Evolutionary conservation across 2,113 vertebrate species (phyloP).

Genomic region (Cyprinus carpio): DNA sequence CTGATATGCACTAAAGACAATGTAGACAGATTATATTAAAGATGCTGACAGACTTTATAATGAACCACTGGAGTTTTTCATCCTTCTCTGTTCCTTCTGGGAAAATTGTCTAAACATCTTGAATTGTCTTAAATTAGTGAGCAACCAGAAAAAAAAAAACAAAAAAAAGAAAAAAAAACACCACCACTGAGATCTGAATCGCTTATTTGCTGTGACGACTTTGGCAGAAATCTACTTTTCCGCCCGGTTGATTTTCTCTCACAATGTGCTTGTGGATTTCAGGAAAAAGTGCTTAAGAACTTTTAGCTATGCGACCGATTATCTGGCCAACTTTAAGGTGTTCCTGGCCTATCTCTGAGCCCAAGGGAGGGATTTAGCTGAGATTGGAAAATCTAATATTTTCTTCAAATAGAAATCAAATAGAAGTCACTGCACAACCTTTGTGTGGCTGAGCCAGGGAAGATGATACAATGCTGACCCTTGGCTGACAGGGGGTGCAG

Average conservation of each 20-base stretch:
- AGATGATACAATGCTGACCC: slow-evolving; percentile 56
- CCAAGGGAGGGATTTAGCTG: slow-evolving; percentile 65
- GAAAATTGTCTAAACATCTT: slow-evolving; percentile 56
- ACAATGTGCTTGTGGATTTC: slow-evolving; percentile 53
- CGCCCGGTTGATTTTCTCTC: slow-evolving; percentile 34
- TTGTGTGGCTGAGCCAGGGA: slow-evolving; percentile 49
- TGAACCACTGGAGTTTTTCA: slow-evolving; percentile 30
- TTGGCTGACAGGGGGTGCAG: slow-evolving; percentile 42
- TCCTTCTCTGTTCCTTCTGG: slow-evolving; percentile 4
- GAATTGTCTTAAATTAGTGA: slow-evolving; percentile 64
- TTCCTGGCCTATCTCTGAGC: slow-evolving; percentile 63
- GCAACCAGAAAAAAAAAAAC: slow-evolving; percentile 53
- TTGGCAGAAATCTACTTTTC: slow-evolving; percentile 57
- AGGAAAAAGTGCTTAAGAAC: slow-evolving; percentile 56
- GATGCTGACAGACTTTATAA: slow-evolving; percentile 37
- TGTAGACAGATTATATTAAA: slow-evolving; percentile 38
- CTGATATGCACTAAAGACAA: slow-evolving; percentile 20
- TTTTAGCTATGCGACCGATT: slow-evolving; percentile 65
- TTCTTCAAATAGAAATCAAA: slow-evolving; percentile 66
- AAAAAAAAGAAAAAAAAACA: neutral
- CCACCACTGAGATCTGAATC: slow-evolving; percentile 58
- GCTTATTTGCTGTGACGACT: slow-evolving; percentile 60
- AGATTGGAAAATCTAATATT: slow-evolving; percentile 61
- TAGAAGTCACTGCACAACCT: slow-evolving; percentile 59
- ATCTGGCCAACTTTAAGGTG: slow-evolving; percentile 54